These are phyloP conservation scores for Tetramorium bicarinatum DNA, from an alignment of 2,888 invertebrate genomes.

Conservation along the genomic window DNA sequence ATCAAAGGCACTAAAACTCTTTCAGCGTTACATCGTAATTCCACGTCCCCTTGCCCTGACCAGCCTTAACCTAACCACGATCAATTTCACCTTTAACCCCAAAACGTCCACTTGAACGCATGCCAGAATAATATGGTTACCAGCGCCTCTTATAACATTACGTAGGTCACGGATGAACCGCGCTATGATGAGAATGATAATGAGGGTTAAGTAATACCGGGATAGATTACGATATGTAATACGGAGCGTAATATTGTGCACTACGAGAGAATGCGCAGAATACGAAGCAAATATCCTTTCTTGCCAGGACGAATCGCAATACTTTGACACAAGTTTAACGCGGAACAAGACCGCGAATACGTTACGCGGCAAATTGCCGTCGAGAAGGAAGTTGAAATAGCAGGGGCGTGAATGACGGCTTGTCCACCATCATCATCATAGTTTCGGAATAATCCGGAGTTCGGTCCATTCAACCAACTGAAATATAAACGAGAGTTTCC, in stretches of 20 bases:
- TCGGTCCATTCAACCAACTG: conserved; percentile 33
- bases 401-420: neutral
- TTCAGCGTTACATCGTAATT: conserved; percentile 65
- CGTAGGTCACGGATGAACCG: conserved; percentile 57
- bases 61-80: conserved; percentile 55
- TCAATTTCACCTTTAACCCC: conserved; percentile 65
- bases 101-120: conserved; percentile 78
- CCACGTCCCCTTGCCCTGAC: conserved; percentile 48
- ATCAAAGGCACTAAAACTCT: conserved; percentile 77
- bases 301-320: neutral
- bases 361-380: neutral
- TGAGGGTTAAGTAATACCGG: conserved; percentile 31
- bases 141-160: conserved; percentile 59
- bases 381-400: neutral
- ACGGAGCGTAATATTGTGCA: neutral
- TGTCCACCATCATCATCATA: conserved; percentile 3
- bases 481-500: conserved; percentile 76
- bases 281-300: neutral
- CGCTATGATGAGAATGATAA: conserved; percentile 50
- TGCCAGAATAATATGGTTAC: conserved; percentile 76
- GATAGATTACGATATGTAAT: neutral
- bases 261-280: conserved; percentile 8
- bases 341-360: neutral
- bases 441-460: conserved; percentile 48
- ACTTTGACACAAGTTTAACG: conserved; percentile 15